phyloP scores from a whole-genome alignment of 2,113 vertebrate genomes.

The Podiceps cristatus region DNA sequence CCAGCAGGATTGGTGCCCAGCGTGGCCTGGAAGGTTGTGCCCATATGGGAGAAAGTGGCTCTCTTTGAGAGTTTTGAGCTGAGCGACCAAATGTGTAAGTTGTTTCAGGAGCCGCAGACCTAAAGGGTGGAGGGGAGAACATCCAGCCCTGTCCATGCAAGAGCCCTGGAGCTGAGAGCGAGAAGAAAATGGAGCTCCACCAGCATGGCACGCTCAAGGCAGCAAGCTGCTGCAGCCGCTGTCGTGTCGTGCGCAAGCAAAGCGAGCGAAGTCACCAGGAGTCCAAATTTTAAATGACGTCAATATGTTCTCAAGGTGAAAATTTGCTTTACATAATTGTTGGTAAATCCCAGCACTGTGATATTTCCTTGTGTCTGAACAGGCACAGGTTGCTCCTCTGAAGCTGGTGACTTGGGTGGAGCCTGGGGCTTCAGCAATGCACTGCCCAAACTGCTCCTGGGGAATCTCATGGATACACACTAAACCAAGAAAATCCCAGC shows the following conservation, averaged over 20 bases:
- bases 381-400: background rate
- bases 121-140: background rate
- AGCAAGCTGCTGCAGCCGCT: background rate
- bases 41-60: background rate
- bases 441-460: background rate
- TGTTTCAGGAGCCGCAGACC: background rate
- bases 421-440: background rate
- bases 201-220: rapidly evolving
- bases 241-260: rapidly evolving
- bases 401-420: background rate
- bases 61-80: background rate
- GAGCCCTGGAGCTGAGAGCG: rapidly evolving
- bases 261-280: background rate
- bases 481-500: background rate
- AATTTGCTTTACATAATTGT: background rate
- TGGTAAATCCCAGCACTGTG: background rate
- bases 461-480: background rate
- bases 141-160: background rate
- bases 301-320: background rate
- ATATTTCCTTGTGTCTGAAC: background rate
- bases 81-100: background rate
- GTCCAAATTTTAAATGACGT: background rate
- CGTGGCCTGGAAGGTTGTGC: background rate
- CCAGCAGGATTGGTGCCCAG: background rate
- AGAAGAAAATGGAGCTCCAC: rapidly evolving